A percentile compares a stretch with the other conserved stretches of the same genome.
These are phyloP conservation scores for Cerceris ruficornis DNA, from an alignment of 2,888 invertebrate genomes.

Conservation along the genomic window DNA sequence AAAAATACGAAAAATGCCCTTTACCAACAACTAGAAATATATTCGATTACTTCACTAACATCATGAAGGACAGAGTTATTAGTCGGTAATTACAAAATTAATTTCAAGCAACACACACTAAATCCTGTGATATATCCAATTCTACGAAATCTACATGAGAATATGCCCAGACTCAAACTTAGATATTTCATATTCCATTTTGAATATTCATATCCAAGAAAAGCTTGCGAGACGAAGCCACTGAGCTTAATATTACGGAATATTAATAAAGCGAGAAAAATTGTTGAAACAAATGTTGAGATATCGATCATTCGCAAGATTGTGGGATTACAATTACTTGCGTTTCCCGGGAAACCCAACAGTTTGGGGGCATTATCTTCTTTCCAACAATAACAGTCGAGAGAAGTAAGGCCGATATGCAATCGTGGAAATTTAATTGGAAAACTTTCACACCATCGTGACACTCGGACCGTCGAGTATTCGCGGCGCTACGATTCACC, in stretches of 20 bases:
- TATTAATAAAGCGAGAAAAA: slow-evolving; percentile 37
- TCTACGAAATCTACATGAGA: no score
- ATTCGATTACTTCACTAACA: no score
- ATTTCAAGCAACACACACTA: no score
- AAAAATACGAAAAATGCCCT: no score
- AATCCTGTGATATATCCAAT: no score
- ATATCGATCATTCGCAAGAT: slow-evolving; percentile 43
- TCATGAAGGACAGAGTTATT: no score
- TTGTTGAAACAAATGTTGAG: slow-evolving; percentile 33
- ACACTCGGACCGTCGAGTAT: slow-evolving; percentile 33
- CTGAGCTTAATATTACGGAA: not conserved
- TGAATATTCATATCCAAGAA: not conserved
- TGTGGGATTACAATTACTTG: slow-evolving; percentile 27
- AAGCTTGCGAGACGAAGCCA: not conserved
- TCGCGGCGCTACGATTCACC: slow-evolving; percentile 31
- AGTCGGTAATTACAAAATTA: no score
- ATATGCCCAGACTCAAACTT: no score
- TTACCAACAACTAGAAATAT: no score
- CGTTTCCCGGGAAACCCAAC: slow-evolving; percentile 10
- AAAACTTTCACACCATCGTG: slow-evolving; percentile 56
- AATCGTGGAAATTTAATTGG: slow-evolving; percentile 67
- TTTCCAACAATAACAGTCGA: slow-evolving; percentile 21
- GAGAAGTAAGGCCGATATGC: slow-evolving; percentile 6
- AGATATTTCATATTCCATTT: no score
- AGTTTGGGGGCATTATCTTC: slow-evolving; percentile 30